Conservation (phyloP, 2,888 invertebrate species). For the Antheraea yamamai region DNA sequence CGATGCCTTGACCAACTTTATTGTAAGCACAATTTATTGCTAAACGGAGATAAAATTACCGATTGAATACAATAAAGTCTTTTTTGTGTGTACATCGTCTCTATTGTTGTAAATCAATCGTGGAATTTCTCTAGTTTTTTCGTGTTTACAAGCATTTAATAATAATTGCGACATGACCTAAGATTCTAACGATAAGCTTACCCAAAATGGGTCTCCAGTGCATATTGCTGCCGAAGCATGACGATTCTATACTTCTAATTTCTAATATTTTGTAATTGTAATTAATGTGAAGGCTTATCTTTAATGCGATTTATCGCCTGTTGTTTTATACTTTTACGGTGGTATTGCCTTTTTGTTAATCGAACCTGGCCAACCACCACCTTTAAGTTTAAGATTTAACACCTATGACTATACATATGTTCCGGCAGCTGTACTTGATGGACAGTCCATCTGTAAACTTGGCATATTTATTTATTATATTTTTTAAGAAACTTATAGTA, state of each 20-base stretch:
- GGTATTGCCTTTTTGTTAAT: background rate
- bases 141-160: background rate
- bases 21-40: conserved; percentile 36
- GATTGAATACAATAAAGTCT: conserved; percentile 44
- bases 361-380: background rate
- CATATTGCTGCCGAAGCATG: too few relatives aligned
- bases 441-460: background rate
- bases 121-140: conserved; percentile 24
- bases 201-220: too few relatives aligned
- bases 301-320: too few relatives aligned
- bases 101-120: conserved; percentile 41
- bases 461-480: background rate
- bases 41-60: conserved; percentile 39
- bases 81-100: conserved; percentile 43
- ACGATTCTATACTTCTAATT: too few relatives aligned
- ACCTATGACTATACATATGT: background rate
- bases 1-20: conserved; percentile 50
- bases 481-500: too few relatives aligned
- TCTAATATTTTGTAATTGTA: too few relatives aligned
- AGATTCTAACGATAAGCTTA: too few relatives aligned
- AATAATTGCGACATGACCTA: too few relatives aligned
- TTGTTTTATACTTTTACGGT: background rate
- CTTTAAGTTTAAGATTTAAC: background rate
- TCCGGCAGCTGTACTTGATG: background rate
- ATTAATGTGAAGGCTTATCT: too few relatives aligned